Percentiles rank a stretch among this genome's conserved stretches.
phyloP scores from a whole-genome alignment of 2,797 vertebrate species.

The Crax fasciolata region DNA sequence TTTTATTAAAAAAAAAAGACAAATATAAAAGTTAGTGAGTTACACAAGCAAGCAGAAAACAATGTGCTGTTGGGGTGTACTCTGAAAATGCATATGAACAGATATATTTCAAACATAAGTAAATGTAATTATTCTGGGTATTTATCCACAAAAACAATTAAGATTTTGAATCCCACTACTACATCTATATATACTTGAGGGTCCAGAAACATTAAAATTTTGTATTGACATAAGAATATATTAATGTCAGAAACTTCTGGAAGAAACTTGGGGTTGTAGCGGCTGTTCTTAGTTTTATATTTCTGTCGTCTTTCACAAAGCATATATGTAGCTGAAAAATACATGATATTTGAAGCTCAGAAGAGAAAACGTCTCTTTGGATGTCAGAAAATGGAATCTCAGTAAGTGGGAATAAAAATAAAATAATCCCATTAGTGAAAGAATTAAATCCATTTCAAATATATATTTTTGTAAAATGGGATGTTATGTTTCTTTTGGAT shows the following conservation, averaged over 20 bases:
- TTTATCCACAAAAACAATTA: background rate
- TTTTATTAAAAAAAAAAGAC: background rate
- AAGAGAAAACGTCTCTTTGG: background rate
- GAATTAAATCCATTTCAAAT: background rate
- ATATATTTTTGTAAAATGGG: background rate
- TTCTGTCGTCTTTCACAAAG: background rate
- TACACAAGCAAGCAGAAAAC: background rate
- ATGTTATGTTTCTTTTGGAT: background rate
- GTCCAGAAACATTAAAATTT: background rate
- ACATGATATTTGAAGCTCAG: background rate
- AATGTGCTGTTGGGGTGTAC: background rate
- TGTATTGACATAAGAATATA: background rate
- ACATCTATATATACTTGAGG: background rate
- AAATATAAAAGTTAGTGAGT: background rate
- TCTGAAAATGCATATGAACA: background rate
- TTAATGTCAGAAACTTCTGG: background rate
- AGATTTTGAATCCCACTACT: background rate
- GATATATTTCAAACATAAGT: background rate
- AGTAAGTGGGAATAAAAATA: background rate
- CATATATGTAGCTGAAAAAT: background rate
- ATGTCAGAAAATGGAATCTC: background rate
- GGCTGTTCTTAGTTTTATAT: background rate
- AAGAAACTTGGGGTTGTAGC: background rate
- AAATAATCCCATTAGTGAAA: background rate
- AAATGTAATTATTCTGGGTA: background rate